Conservation (phyloP, 1,140 invertebrate species). For the Hestina assimilis region DNA sequence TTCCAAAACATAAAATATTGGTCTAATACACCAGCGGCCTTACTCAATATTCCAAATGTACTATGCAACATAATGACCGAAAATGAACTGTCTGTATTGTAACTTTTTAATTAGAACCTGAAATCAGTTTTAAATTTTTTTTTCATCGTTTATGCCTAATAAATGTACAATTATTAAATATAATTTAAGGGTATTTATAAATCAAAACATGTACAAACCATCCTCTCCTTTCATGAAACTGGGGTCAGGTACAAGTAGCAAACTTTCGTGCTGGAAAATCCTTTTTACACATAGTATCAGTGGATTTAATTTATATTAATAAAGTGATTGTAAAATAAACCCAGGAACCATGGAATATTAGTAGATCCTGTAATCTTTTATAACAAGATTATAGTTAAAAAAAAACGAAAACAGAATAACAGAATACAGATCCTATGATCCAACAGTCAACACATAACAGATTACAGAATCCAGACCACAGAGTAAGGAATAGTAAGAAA, state of each 20-base stretch:
- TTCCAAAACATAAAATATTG: conserved; percentile 54
- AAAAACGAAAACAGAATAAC: conserved; percentile 20
- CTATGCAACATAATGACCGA: conserved; percentile 72
- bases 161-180: not conserved
- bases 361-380: conserved; percentile 1
- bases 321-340: not conserved
- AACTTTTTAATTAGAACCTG: conserved; percentile 39
- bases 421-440: not conserved
- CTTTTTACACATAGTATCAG: conserved; percentile 18
- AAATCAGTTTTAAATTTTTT: conserved; percentile 24
- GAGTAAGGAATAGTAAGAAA: too few relatives aligned
- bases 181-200: not conserved
- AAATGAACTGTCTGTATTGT: conserved; percentile 32
- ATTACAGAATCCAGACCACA: too few relatives aligned
- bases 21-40: conserved; percentile 39
- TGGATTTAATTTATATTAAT: not conserved
- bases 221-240: conserved; percentile 30
- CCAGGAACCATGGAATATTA: not conserved
- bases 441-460: too few relatives aligned
- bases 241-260: conserved; percentile 31
- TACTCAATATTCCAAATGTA: conserved; percentile 49
- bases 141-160: not conserved
- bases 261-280: conserved; percentile 4
- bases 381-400: conserved; percentile 13
- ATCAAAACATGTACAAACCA: conserved; percentile 33